These are phyloP conservation scores for Eucriotettix oculatus DNA, from an alignment of 2,888 invertebrate species.

Conservation along the genomic window DNA sequence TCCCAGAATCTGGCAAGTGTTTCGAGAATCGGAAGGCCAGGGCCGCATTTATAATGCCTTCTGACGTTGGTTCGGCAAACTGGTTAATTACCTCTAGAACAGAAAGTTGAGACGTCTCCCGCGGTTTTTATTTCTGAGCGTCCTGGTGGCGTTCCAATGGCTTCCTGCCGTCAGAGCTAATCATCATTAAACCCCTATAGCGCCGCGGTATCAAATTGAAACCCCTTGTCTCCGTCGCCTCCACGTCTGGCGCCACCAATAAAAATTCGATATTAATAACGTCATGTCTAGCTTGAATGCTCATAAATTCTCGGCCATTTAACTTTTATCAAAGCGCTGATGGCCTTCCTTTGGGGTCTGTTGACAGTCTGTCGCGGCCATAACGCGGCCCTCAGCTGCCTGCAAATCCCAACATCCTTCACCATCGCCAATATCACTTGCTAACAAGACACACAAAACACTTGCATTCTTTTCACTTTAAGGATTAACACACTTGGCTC, in stretches of 20 bases:
- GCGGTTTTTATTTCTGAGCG: neutral
- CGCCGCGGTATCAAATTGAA: slow-evolving; percentile 10
- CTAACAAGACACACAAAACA: no score
- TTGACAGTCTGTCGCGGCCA: neutral
- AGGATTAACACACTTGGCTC: no score
- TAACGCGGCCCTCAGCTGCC: no score
- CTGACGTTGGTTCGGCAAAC: neutral
- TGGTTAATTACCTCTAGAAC: neutral
- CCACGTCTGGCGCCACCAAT: slow-evolving; percentile 6
- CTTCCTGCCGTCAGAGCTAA: neutral
- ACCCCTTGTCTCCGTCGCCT: slow-evolving; percentile 7
- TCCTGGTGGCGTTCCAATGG: neutral
- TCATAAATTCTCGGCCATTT: slow-evolving; percentile 9
- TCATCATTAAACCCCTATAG: neutral
- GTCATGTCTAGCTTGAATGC: slow-evolving; percentile 8
- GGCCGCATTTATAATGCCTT: no score
- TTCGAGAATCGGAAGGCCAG: no score
- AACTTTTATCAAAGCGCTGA: neutral
- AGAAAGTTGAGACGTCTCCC: neutral
- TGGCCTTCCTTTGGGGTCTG: neutral
- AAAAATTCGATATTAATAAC: slow-evolving; percentile 11
- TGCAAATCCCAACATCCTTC: no score
- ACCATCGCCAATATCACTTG: no score
- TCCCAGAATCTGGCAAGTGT: no score
- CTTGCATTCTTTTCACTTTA: no score